A percentile compares a stretch with the other conserved stretches of the same genome.
phyloP scores from a whole-genome alignment of 2,113 vertebrate species.

The Petrocephalus zakoni region DNA sequence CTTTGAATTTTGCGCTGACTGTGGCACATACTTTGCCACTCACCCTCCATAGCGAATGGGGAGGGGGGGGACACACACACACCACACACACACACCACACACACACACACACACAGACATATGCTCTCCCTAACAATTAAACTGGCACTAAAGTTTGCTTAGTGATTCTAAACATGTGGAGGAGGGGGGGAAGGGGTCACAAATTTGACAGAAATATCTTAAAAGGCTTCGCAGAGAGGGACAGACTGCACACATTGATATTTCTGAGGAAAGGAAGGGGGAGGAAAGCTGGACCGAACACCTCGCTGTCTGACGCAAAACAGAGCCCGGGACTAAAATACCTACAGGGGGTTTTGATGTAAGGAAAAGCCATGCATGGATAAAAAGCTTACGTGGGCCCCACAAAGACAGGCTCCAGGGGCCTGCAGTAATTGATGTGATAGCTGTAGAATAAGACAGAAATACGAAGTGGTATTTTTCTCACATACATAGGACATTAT shows the following conservation, averaged over 20 bases:
- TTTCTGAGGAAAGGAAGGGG: slow-evolving; percentile 25
- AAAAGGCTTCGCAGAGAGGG: slow-evolving; percentile 41
- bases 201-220: slow-evolving; percentile 50
- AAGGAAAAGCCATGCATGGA: slow-evolving; percentile 42
- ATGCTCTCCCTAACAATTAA: slow-evolving; percentile 46
- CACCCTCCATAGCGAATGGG: slow-evolving; percentile 38
- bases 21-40: slow-evolving; percentile 50
- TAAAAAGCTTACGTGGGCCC: slow-evolving; percentile 24
- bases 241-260: slow-evolving; percentile 37
- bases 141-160: slow-evolving; percentile 44
- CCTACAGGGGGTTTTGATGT: slow-evolving; percentile 38
- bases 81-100: slow-evolving; percentile 19
- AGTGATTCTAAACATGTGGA: slow-evolving; percentile 48
- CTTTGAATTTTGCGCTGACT: slow-evolving; percentile 66
- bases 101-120: slow-evolving; percentile 15
- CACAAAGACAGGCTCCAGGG: slow-evolving; percentile 41
- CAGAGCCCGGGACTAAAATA: slow-evolving; percentile 48
- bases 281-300: slow-evolving; percentile 26
- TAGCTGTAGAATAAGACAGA: background rate
- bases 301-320: slow-evolving; percentile 52
- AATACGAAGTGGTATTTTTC: background rate
- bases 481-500: background rate
- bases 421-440: slow-evolving; percentile 3
- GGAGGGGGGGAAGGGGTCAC: slow-evolving; percentile 30
- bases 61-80: background rate